These are phyloP conservation scores for Fulmarus glacialis DNA, from an alignment of 2,113 vertebrate genomes.

Conservation along the genomic window DNA sequence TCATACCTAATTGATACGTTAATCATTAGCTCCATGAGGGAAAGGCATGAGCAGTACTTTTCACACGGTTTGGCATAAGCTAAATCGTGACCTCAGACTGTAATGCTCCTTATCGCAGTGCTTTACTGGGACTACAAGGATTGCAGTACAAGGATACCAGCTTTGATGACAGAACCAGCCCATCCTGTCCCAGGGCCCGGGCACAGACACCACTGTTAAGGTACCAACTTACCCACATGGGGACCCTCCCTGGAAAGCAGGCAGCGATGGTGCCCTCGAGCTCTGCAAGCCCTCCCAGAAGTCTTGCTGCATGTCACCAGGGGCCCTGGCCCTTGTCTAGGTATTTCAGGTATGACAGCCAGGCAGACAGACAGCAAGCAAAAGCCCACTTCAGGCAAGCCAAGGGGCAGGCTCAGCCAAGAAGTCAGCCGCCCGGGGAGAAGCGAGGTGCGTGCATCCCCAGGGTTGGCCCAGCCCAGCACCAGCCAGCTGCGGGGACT, in stretches of 20 bases:
- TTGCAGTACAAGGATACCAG: neutral
- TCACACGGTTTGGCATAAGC: neutral
- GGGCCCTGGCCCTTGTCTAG: neutral
- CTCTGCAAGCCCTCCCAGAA: neutral
- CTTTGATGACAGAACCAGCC: neutral
- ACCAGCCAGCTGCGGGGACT: neutral
- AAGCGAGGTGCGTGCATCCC: fast-evolving
- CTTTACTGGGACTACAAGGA: neutral
- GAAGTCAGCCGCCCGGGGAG: fast-evolving
- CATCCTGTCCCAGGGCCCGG: neutral
- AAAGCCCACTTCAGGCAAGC: neutral
- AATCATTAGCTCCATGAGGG: conserved; percentile 66
- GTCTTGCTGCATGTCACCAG: fast-evolving
- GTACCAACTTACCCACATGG: fast-evolving
- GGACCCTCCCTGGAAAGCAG: neutral
- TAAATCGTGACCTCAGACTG: neutral
- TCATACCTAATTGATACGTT: conserved; percentile 41
- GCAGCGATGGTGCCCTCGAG: fast-evolving
- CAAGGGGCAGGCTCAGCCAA: neutral
- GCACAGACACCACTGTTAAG: too few species aligned
- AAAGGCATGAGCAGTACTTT: conserved; percentile 11
- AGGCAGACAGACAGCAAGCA: neutral
- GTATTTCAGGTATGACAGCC: neutral
- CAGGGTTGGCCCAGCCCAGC: neutral
- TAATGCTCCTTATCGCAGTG: neutral